These are phyloP conservation scores for Diorhabda elongata DNA, from an alignment of 1,140 invertebrate species.

Conservation along the genomic window DNA sequence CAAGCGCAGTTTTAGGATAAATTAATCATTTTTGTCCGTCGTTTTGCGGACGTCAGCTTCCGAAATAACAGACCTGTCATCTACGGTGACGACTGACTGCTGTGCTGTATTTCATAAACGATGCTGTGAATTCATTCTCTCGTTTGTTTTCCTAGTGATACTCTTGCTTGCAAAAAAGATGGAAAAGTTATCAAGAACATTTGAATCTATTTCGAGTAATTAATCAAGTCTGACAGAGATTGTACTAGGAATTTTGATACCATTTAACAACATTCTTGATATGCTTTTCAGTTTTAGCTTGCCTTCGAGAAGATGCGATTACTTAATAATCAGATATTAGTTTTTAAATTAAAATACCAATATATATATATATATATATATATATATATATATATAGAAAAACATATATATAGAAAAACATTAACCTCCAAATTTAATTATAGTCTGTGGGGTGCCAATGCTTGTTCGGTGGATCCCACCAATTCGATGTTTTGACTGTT, in stretches of 20 bases:
- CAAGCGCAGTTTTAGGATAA: slow-evolving; percentile 1
- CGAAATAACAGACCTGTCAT: background rate
- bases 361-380: too few relatives aligned
- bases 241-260: background rate
- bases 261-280: background rate
- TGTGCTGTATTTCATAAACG: background rate
- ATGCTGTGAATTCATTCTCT: background rate
- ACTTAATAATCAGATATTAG: too few relatives aligned
- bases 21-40: slow-evolving; percentile 2
- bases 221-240: background rate
- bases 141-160: background rate
- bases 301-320: background rate
- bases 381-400: too few relatives aligned
- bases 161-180: background rate
- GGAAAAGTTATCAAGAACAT: background rate
- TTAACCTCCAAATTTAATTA: too few relatives aligned
- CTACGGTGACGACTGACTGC: background rate
- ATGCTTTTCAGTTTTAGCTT: background rate
- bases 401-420: too few relatives aligned
- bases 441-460: too few relatives aligned
- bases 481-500: too few relatives aligned
- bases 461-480: too few relatives aligned
- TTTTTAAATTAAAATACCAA: too few relatives aligned
- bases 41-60: slow-evolving; percentile 1
- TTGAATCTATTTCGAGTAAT: slow-evolving; percentile 3